Percentiles rank a stretch among this genome's conserved stretches.
These are phyloP conservation scores for Lepidochrysops patricia DNA, from an alignment of 2,888 invertebrate species.

Conservation along the genomic window DNA sequence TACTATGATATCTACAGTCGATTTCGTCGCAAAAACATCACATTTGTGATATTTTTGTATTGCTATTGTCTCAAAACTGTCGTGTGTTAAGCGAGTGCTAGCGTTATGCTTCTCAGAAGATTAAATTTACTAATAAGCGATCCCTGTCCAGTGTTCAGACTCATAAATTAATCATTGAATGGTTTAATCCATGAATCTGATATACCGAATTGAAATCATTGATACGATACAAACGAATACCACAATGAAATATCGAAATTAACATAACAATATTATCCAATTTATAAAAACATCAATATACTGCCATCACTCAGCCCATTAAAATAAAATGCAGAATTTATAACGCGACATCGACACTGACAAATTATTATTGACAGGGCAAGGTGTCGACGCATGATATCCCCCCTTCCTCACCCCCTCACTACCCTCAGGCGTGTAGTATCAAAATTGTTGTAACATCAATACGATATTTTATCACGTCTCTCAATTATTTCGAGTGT, in stretches of 20 bases:
- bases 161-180: background rate
- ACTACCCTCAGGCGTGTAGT: background rate
- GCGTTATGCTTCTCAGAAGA: too few relatives aligned
- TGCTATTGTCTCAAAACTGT: too few relatives aligned
- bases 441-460: background rate
- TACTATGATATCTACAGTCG: too few relatives aligned
- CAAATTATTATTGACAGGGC: constrained; percentile 8
- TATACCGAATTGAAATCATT: background rate
- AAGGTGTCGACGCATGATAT: constrained; percentile 1
- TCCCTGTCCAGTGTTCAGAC: too few relatives aligned
- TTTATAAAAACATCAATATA: background rate
- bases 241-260: background rate
- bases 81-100: too few relatives aligned
- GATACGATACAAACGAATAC: background rate
- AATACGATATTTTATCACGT: background rate
- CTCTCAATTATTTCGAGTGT: background rate
- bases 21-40: too few relatives aligned
- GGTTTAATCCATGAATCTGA: background rate
- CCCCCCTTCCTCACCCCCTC: background rate
- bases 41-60: too few relatives aligned
- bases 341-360: constrained; percentile 9
- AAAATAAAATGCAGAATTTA: constrained; percentile 8
- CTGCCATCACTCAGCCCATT: constrained; percentile 1
- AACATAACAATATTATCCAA: background rate
- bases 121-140: too few relatives aligned